Percentiles rank a stretch among this genome's conserved stretches.
Conservation (phyloP, 2,113 vertebrate genomes). For the Laterallus jamaicensis region DNA sequence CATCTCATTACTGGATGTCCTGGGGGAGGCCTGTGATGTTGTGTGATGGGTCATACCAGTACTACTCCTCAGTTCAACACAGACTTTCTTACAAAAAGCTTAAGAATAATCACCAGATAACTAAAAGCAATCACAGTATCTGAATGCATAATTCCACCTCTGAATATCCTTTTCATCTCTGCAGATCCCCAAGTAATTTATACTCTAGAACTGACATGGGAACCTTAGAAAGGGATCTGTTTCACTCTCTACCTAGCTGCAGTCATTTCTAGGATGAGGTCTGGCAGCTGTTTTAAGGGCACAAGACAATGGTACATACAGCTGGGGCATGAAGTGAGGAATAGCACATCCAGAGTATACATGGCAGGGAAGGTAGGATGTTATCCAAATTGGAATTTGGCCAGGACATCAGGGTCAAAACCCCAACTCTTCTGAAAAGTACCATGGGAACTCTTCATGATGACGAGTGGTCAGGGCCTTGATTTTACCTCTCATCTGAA, state of each 20-base stretch:
- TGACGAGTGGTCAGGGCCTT: not conserved
- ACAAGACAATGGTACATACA: not conserved
- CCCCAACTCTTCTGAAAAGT: not conserved
- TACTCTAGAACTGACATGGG: not conserved
- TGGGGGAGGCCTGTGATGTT: not conserved
- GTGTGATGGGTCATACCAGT: not conserved
- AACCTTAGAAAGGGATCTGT: not conserved
- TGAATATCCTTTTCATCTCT: not conserved
- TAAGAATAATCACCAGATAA: not conserved
- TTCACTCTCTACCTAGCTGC: not conserved
- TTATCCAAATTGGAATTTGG: not conserved
- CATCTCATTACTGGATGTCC: not conserved
- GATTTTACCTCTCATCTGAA: not conserved
- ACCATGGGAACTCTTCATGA: not conserved
- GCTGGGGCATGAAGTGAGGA: not conserved
- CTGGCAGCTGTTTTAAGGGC: not conserved
- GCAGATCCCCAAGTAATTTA: not conserved
- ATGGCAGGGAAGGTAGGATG: not conserved
- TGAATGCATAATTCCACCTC: not conserved
- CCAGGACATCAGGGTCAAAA: not conserved
- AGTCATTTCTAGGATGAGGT: not conserved
- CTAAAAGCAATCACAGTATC: not conserved
- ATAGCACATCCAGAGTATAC: not conserved
- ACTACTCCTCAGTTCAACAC: not conserved
- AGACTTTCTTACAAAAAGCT: not conserved